Conservation (phyloP, 2,888 invertebrate species). For the Clunio marinus region DNA sequence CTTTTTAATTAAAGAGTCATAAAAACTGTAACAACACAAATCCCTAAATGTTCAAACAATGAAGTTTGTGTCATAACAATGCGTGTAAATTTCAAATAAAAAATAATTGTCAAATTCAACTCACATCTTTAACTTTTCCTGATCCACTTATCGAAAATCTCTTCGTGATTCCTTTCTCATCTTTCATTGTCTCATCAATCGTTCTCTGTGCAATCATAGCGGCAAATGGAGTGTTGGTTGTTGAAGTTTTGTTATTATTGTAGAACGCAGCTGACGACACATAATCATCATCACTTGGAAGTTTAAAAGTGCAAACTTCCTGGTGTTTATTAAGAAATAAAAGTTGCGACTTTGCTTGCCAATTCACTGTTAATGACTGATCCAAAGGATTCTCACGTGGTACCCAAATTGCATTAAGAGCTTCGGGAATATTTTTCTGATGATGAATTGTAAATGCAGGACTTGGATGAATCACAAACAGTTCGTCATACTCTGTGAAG, state of each 20-base stretch:
- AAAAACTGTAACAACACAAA: too few species aligned
- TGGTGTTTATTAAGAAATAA: slow-evolving; percentile 60
- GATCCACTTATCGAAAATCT: slow-evolving; percentile 50
- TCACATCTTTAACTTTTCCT: slow-evolving; percentile 53
- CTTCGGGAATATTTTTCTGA: slow-evolving; percentile 52
- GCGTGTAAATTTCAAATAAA: not conserved
- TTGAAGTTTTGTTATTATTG: slow-evolving; percentile 43
- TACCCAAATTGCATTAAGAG: slow-evolving; percentile 56
- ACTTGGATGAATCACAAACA: slow-evolving; percentile 61
- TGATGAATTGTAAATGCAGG: slow-evolving; percentile 56
- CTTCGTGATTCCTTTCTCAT: slow-evolving; percentile 45
- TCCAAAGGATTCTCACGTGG: slow-evolving; percentile 54
- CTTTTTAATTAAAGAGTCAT: not conserved
- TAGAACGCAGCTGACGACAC: slow-evolving; percentile 47
- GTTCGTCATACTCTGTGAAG: slow-evolving; percentile 60
- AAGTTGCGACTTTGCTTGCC: slow-evolving; percentile 60
- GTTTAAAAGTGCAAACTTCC: slow-evolving; percentile 53
- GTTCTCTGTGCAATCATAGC: slow-evolving; percentile 51
- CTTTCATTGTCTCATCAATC: slow-evolving; percentile 40
- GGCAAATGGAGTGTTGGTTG: slow-evolving; percentile 53
- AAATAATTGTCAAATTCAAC: not conserved
- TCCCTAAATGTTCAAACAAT: too few species aligned
- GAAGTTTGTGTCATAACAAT: too few species aligned
- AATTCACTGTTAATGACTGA: slow-evolving; percentile 52
- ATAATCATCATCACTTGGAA: slow-evolving; percentile 50